Evolutionary conservation across 1,140 invertebrate genomes (phyloP).

Genomic region (Bombus picipes): DNA sequence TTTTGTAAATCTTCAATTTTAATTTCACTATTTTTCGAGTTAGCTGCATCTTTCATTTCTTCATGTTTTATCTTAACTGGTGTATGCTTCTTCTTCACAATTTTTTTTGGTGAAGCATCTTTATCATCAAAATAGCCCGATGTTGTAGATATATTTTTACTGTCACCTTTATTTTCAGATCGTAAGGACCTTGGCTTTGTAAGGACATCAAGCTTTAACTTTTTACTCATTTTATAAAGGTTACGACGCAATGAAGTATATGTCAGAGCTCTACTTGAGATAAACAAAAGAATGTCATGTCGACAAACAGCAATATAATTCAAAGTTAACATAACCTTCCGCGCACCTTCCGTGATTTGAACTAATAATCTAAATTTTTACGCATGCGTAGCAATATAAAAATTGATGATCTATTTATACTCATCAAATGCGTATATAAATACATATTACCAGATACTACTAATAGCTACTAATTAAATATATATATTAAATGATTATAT

Average conservation of each 20-base stretch:
- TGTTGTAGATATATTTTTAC: slow-evolving; percentile 39
- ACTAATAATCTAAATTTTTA: neutral
- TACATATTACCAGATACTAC: neutral
- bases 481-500: neutral
- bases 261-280: neutral
- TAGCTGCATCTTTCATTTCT: neutral
- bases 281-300: neutral
- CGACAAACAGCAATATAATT: neutral
- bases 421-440: neutral
- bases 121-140: slow-evolving; percentile 69
- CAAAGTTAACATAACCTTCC: slow-evolving; percentile 13
- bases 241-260: neutral
- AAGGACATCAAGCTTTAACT: slow-evolving; percentile 63
- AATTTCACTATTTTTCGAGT: neutral
- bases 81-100: slow-evolving; percentile 51
- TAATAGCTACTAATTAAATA: neutral
- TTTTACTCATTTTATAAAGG: slow-evolving; percentile 64
- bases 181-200: slow-evolving; percentile 49
- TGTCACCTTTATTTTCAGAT: slow-evolving; percentile 46
- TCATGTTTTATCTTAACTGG: slow-evolving; percentile 59
- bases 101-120: neutral
- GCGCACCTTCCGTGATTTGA: neutral
- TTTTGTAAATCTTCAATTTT: slow-evolving; percentile 6
- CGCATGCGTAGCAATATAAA: slow-evolving; percentile 7
- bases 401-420: neutral